These are phyloP conservation scores for Ostrea edulis DNA, from an alignment of 1,140 invertebrate species.

Conservation along the genomic window DNA sequence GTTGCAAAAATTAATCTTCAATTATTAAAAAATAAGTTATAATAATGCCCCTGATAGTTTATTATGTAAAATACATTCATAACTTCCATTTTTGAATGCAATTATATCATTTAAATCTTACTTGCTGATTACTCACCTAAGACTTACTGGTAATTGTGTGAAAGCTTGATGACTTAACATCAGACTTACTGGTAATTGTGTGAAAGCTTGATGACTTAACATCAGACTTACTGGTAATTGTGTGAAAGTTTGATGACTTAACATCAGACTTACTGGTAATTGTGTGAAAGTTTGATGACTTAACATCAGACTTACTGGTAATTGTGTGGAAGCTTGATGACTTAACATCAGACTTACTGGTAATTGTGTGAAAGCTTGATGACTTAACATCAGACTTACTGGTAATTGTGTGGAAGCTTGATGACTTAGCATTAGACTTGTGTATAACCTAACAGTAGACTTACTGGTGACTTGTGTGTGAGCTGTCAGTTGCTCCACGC, in stretches of 20 bases:
- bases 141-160: too few relatives aligned
- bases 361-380: not conserved
- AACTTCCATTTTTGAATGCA: too few relatives aligned
- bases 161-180: not conserved
- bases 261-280: slow-evolving; percentile 56
- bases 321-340: not conserved
- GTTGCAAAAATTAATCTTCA: too few relatives aligned
- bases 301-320: not conserved
- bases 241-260: not conserved
- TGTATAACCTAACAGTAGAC: not conserved
- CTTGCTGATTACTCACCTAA: too few relatives aligned
- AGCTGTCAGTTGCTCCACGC: slow-evolving; percentile 77
- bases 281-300: slow-evolving; percentile 62
- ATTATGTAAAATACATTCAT: too few relatives aligned
- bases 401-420: not conserved
- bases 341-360: not conserved
- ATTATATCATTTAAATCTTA: too few relatives aligned
- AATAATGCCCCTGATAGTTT: too few relatives aligned
- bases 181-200: not conserved
- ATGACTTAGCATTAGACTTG: not conserved
- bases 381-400: not conserved
- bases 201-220: not conserved
- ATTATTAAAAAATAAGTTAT: too few relatives aligned
- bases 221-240: not conserved
- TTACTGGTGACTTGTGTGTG: slow-evolving; percentile 74